A percentile compares a stretch with the other conserved stretches of the same genome.
Conservation (phyloP, 1,140 invertebrate genomes). For the Drosophila triauraria region DNA sequence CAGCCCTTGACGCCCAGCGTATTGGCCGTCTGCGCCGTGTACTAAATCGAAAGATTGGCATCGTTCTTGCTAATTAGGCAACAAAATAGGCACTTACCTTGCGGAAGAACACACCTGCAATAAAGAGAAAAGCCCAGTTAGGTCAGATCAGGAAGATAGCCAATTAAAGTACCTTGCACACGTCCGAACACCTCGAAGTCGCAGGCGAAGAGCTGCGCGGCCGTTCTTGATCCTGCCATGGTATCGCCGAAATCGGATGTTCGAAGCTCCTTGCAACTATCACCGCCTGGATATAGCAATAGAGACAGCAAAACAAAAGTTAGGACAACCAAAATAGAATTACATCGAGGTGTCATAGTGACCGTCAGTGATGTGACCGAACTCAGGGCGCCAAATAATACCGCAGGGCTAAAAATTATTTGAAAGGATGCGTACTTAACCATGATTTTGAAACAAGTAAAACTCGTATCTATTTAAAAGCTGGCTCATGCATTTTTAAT, state of each 20-base stretch:
- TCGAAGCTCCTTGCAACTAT: not conserved
- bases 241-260: not conserved
- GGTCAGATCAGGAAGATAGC: not conserved
- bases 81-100: constrained; percentile 53
- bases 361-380: constrained; percentile 7
- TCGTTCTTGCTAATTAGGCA: not conserved
- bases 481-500: too few relatives aligned
- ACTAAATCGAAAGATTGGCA: constrained; percentile 82
- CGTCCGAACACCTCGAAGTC: constrained; percentile 87
- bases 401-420: not conserved
- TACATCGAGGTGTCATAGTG: constrained; percentile 35
- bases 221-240: constrained; percentile 25
- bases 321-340: constrained; percentile 38
- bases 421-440: not conserved
- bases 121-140: not conserved
- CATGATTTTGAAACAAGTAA: not conserved
- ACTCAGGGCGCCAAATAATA: constrained; percentile 8
- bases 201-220: constrained; percentile 39
- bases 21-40: constrained; percentile 88
- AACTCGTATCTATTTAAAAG: too few relatives aligned
- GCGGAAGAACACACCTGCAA: constrained; percentile 74
- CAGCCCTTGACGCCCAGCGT: constrained; percentile 88
- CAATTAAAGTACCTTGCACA: constrained; percentile 86
- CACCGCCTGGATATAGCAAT: not conserved
- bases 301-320: constrained; percentile 22